A percentile compares a stretch with the other conserved stretches of the same genome.
phyloP scores from a whole-genome alignment of 2,113 vertebrate genomes.

The Rhombomys opimus region DNA sequence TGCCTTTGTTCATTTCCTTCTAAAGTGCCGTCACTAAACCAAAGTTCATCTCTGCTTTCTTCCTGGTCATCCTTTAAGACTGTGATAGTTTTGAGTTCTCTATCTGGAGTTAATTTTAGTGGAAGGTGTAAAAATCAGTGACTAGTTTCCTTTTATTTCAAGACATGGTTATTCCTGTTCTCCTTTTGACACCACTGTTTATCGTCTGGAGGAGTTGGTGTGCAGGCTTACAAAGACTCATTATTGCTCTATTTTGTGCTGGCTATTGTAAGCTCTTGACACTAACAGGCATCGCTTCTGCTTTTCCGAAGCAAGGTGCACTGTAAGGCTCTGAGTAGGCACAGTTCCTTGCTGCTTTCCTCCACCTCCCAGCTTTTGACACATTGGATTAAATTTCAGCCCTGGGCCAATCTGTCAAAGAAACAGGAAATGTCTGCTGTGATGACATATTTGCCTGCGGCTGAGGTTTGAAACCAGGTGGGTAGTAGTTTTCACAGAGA shows the following conservation, averaged over 20 bases:
- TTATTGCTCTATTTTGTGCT: constrained; percentile 12
- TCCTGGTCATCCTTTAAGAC: not conserved
- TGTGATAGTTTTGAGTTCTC: not conserved
- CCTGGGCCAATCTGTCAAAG: constrained; percentile 88
- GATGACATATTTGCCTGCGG: constrained; percentile 89
- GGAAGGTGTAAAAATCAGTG: not conserved
- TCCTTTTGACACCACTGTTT: not conserved
- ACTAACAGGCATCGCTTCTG: not conserved
- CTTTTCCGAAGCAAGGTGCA: constrained; percentile 59
- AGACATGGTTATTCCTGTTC: not conserved
- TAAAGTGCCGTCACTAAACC: not conserved
- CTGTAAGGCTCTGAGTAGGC: constrained; percentile 74
- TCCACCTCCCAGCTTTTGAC: constrained; percentile 85
- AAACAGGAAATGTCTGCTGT: constrained; percentile 88
- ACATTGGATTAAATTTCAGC: constrained; percentile 90
- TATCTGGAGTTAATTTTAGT: constrained; percentile 42
- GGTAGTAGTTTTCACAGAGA: constrained; percentile 87
- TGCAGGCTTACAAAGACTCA: not conserved
- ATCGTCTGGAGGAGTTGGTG: not conserved
- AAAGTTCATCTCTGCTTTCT: not conserved
- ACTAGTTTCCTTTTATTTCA: not conserved
- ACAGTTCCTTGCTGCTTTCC: constrained; percentile 57
- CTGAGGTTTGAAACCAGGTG: constrained; percentile 87
- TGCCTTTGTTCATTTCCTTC: not conserved
- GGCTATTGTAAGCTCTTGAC: not conserved